Evolutionary conservation across 2,113 vertebrate species (phyloP).

Genomic region (Ariopsis seemanni): DNA sequence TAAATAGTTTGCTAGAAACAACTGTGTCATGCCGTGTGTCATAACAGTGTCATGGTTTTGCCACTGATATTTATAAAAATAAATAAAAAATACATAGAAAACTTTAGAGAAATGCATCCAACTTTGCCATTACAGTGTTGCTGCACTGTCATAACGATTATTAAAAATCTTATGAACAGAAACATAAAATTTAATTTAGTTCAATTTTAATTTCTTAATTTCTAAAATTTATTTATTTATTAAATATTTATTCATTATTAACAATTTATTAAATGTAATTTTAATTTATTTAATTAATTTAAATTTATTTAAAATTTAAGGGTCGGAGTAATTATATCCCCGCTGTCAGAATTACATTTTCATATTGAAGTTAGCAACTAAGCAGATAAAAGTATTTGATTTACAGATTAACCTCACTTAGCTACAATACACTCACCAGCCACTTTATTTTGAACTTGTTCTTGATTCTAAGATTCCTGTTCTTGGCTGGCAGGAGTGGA

Average conservation of each 20-base stretch:
- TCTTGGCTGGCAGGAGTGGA: too few species aligned
- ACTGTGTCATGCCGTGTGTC: background rate
- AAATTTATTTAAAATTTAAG: too few species aligned
- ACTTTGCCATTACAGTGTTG: background rate
- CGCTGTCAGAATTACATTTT: background rate
- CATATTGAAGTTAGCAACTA: background rate
- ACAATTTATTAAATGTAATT: too few species aligned
- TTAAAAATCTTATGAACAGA: background rate
- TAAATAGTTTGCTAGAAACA: background rate
- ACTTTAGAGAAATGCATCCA: background rate
- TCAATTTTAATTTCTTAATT: too few species aligned
- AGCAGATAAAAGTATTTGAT: background rate
- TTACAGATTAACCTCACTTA: background rate
- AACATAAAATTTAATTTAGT: background rate
- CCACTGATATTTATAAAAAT: background rate
- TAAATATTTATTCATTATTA: too few species aligned
- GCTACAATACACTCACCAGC: background rate
- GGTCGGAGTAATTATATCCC: background rate
- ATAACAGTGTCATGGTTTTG: background rate
- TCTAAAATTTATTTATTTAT: too few species aligned
- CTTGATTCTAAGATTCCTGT: too few species aligned
- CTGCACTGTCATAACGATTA: background rate
- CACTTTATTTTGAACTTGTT: too few species aligned
- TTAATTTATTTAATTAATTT: too few species aligned
- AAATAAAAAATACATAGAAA: background rate